Base-by-base conservation (phyloP, 2,797 vertebrate species). In the Sciaenops ocellatus region DNA sequence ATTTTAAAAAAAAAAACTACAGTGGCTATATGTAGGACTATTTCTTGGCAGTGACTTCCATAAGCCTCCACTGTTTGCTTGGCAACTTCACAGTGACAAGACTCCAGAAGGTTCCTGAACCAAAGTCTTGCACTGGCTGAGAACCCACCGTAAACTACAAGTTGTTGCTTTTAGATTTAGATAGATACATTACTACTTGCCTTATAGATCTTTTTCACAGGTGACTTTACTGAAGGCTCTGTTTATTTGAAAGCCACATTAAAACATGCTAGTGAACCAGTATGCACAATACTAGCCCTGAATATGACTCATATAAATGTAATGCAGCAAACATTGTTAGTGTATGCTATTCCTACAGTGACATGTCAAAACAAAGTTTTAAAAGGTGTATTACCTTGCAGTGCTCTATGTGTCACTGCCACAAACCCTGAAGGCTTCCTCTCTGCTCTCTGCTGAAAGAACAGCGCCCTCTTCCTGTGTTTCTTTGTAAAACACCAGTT, bases 381-480 rank as follows among this genome's bases (percentile, higher is more conserved):
- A 30, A 15, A 15, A 26, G 5, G 34, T 64, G 3, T n/a, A 48
- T 41, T 50, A 51, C 18, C 20, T 30, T 62, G 5, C 22, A 28
- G 22, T 13, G 5, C 56, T 64, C 4, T 16, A 26, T 52, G 11
- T 66, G 56, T 44, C n/a, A 28, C 17, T 50, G 13, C 16, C 28
- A 20, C 44, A 76, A 71, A 62, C 41, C 55, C 44, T 47, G 46
- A 38, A 16, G 56, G 30, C 46, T 1, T 60, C 18, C 13, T 47
- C 2, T 63, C 17, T 28, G 5, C 22, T 34, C 13, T 79, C 18
- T 73, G 47, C 48, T 76, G 56, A 69, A 13, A 18, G 17, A 74
- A 69, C 56, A 78, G 83, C 61, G 62, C 82, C 89, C 84, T 75
- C 91, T 84, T 42, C 10, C 70, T 72, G 85, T 64, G 4, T 10